Evolutionary conservation across 2,888 invertebrate species (phyloP), one percentile per base, ranked within the genome.

Genomic region (Sycophila texana): DNA sequence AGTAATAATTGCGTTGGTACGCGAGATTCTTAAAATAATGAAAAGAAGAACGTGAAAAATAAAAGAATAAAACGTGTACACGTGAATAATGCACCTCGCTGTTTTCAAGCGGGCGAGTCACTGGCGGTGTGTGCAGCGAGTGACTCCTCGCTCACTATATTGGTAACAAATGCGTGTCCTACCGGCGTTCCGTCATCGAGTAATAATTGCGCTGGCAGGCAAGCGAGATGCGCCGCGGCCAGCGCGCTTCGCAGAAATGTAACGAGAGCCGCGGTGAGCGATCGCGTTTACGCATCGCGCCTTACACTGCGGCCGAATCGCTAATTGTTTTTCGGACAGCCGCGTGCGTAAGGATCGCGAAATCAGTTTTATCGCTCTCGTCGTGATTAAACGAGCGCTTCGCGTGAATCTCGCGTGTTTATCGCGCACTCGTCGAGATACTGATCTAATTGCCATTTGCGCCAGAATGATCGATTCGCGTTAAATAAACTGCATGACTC

Each of bases 111-210:
- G 60, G 18, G 12, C 65, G 53, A 26, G 53, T 53, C 67, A 67
- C 26, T 67, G 22, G 26, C 49, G 20, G 22, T 12, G 16, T 14
- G 53, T 53, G 53, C 10, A 10, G 1, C 53, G 67, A 67, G 53
- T 67, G 67, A 67, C 67, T n/a, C 67, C 26, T 26, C 51, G 51
- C 26, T 16, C 53, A 20, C 22, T n/a, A n/a, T 60, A 71, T 71
- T 71, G 20, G 60, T 47, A 22, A 22, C 65, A 18, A 74, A 51
- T n/a, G 61, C n/a, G 26, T 16, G 22, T 53, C 47, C 63, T 18
- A n/a, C 16, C 47, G 63, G 30, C 39, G 74, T 74, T 74, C 65
- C 74, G 74, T 74, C 74, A 74, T 57, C 65, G 74, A 39, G 5
- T 61, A 20, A 39, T 20, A 26, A 51, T 13, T 14, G 22, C 20